These are phyloP conservation scores for Lissonota sp. DNA, from an alignment of 2,888 invertebrate species.

Conservation along the genomic window DNA sequence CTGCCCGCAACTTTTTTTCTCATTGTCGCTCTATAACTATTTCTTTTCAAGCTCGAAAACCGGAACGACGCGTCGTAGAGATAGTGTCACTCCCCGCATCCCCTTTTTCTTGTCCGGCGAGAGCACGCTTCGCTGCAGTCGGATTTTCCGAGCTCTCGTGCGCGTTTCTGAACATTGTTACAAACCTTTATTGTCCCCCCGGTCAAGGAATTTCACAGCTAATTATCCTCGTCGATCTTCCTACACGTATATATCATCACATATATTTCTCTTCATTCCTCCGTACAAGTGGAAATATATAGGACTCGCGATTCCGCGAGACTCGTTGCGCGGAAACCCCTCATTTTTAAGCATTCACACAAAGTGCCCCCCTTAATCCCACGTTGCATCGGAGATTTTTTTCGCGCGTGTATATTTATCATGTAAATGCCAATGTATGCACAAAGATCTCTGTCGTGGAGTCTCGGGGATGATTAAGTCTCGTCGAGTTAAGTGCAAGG, in stretches of 20 bases:
- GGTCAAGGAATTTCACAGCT: constrained; percentile 57
- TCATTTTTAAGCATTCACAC: too few species aligned
- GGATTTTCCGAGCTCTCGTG: constrained; percentile 48
- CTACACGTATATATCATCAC: constrained; percentile 34
- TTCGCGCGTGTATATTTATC: neutral
- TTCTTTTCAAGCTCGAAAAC: constrained; percentile 57
- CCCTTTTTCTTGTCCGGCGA: neutral
- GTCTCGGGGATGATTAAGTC: constrained; percentile 48
- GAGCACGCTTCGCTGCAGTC: constrained; percentile 55
- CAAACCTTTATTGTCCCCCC: constrained; percentile 43
- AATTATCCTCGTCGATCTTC: constrained; percentile 47
- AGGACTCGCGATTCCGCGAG: too few species aligned
- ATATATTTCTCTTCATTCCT: neutral
- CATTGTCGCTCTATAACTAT: constrained; percentile 26
- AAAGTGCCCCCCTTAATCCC: too few species aligned
- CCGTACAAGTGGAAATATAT: too few species aligned
- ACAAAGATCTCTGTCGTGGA: constrained; percentile 27
- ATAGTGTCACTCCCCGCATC: constrained; percentile 18
- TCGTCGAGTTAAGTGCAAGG: constrained; percentile 38
- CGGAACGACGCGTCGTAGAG: constrained; percentile 50
- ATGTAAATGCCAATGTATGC: constrained; percentile 8
- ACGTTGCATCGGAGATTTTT: too few species aligned
- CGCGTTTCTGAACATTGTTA: constrained; percentile 40
- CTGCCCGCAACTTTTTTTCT: neutral
- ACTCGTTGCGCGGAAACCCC: too few species aligned